Evolutionary conservation across 2,888 invertebrate species (phyloP), one percentile per base, ranked within the genome.

Genomic region (Podabrus alpinus): DNA sequence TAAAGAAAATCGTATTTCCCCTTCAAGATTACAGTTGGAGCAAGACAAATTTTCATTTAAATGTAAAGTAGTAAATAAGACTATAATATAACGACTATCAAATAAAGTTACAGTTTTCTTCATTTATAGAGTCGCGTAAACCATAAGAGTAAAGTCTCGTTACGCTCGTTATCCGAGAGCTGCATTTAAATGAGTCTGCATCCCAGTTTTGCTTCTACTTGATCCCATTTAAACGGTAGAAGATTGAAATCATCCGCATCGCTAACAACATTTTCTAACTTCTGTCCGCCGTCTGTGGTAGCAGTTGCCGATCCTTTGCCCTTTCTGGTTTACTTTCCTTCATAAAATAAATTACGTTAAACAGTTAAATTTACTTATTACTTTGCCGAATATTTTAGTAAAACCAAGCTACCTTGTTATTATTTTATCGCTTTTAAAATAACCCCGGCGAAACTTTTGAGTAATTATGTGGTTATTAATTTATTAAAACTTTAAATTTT

Each of bases 241-340:
- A 83, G 82, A 82, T 82, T 83, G 82, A 83, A 83, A 83, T 83
- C 82, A 83, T 81, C 77, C 81, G 82, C 82, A 80, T 83, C 80
- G 81, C 78, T 81, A 80, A 72, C 77, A 76, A 77, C 78, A 75
- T 77, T 75, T 72, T 79, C 75, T 71, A 73, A 77, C 77, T 77
- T 73, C 73, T 75, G 72, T 62, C 78, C 73, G 75, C 72, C 71
- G 73, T 67, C 68, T 71, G 76, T 74, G 77, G 74, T 75, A 75
- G 75, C 72, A 72, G 69, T 72, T 77, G 70, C 75, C 75, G 76
- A 76, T 76, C 72, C 67, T 75, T 74, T 64, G 61, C 61, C 59
- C 74, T 25, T 59, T 60, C 19, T 21, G n/a, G 21, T 74, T 61
- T 15, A 60, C 59, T 74, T 76, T 72, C 71, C 61, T 62, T 25